Evolutionary conservation across 2,888 invertebrate genomes (phyloP), one percentile per base, ranked within the genome.

Genomic region (Parthenolecanium corni): DNA sequence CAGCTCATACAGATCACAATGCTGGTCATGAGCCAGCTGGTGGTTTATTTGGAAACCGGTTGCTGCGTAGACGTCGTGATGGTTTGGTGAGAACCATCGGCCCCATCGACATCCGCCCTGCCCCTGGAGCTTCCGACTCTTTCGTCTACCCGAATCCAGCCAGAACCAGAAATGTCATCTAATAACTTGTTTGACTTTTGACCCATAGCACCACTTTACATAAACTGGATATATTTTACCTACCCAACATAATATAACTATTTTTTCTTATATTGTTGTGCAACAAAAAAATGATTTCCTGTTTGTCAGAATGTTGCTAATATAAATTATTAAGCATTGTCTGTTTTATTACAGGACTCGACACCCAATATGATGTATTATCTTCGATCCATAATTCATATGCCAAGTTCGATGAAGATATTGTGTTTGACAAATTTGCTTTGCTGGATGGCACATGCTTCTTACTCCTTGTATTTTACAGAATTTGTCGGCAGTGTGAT

Each of bases 361-460:
- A 12, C 58, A 57, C 68, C 70, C n/a, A 66, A 64, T 38, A 63
- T 91, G 20, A 75, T 76, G n/a, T 82, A 90, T 70, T 95, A 95
- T 74, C 78, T 95, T 31, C 79, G 82, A 68, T 93, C 95, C 4
- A 94, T 95, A 64, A 75, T 95, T 16, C 80, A 84, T 72, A 93
- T 96, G 91, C 95, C 96, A 0, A 77, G 77, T 69, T 92, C 91
- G 0, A 76, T 95, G 67, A 79, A 86, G 36, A 82, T 91, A 71
- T 81, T 95, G 12, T 96, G 95, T 71, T 72, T 93, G 66, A 95
- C 95, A 12, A 95, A 95, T 77, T 78, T 95, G 38, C 95, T 95
- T 75, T 94, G 93, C 72, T 96, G 95, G 95, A 95, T 94, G 93
- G 91, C 94, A 0, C 88, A 96, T 69, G 92, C 95, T 49, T 94